Base-by-base conservation (phyloP, 2,888 invertebrate species). In the Marasmarcha lunaedactyla region DNA sequence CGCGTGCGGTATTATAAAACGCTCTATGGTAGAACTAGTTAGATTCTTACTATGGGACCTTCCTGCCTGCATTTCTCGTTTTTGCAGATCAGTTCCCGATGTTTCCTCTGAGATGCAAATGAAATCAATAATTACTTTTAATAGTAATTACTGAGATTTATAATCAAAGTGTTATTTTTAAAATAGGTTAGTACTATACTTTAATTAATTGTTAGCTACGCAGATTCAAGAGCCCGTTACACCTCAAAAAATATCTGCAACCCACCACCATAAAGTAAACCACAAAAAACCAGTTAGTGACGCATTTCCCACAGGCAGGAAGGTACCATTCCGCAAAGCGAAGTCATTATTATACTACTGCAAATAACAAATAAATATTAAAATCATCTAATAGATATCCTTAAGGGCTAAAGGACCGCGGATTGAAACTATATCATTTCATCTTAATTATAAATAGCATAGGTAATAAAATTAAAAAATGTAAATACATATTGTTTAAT, bases 1-100 rank as follows among this genome's bases (percentile, higher is more conserved):
- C 57, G 64, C 65, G 71, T 72, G 71, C 67, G 76, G 67, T 64
- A 71, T 63, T 55, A 59, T 60, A 59, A 74, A 71, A 66, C 59
- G 70, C 64, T 66, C 61, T 64, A 68, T 55, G 57, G 58, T 71
- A 64, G 74, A 71, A 73, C 69, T 72, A 59, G 61, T 63, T 61
- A 74, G 56, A 63, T 72, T 72, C 68, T 67, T 65, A 63, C 65
- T 72, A 70, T 72, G 70, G 76, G 87, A 87, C 87, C 88, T 88
- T 88, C 88, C 88, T 88, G 88, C 88, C 88, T 88, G 86, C 85
- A 66, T 74, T 64, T 70, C 74, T 63, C 71, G 61, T 67, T 70
- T 81, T 74, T 77, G 79, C 71, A 74, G 79, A 66, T 78, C 79
- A 81, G 72, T 77, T 69, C 71, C 73, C 79, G 83, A 55, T 66